Base-by-base conservation (phyloP, 2,113 vertebrate genomes). In the Chionis minor region DNA sequence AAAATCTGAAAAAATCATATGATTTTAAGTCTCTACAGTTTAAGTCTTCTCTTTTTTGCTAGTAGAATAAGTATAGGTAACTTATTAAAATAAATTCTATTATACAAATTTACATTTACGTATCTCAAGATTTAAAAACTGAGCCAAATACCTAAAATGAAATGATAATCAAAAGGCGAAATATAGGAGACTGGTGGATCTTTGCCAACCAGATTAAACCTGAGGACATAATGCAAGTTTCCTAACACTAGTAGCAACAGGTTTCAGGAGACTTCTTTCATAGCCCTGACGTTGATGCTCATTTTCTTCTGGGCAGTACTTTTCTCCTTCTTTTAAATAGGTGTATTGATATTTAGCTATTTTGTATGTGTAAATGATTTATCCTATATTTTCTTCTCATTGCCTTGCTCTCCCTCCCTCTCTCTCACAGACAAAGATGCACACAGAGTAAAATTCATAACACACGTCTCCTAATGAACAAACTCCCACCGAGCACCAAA, bases 401-500 rank as follows among this genome's bases (percentile, higher is more conserved):
- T 82, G 73, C 87, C 62, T 94, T 15, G 2, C 22, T 90, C 66
- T 90, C 56, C 72, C 81, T 88, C 82, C 58, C 81, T 81, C 72
- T 66, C 44, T 47, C 85, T 83, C 87, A n/a, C 56, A 73, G 49
- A 77, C 86, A 94, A 79, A 91, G 95, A 92, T 58, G 74, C 96
- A 93, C 96, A 92, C 44, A 61, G 80, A 91, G 69, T 93, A 86
- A 93, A 97, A 96, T 97, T 94, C 95, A 94, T 91, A 94, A 81
- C 94, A 79, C 77, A 82, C 61, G 81, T 83, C 52, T 93, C 86
- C 83, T 96, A 96, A 95, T 97, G 96, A 95, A 90, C 96, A 89
- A 90, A 96, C 95, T 95, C 96, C 96, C 94, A 95, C 92, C 0
- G 86, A 95, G 94, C 95, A 94, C 96, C 96, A 92, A 96, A 96